Evolutionary conservation across 2,797 vertebrate species (phyloP), one percentile per base, ranked within the genome.

Genomic region (Intellagama lesueurii): DNA sequence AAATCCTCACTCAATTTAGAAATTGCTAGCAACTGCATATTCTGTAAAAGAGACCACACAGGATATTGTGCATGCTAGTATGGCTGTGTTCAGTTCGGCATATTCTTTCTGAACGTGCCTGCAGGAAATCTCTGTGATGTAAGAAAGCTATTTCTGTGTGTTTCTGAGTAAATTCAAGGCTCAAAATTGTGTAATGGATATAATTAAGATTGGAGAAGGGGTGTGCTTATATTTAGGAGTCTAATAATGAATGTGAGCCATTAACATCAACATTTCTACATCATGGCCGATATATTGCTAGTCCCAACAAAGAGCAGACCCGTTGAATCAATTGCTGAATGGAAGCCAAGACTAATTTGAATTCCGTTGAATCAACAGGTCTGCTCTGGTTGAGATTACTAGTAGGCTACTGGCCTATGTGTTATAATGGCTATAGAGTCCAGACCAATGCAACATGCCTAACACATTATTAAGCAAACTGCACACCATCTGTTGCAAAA

Each of bases 401-500:
- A 40, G 40, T 40, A 40, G 40, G 40, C 40, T 40, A 40, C 40
- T 40, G 40, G 40, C 40, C 40, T 40, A 40, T 40, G 40, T 40
- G 40, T 40, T 40, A 66, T 68, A 77, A 77, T 88, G 72, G 68
- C 60, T 69, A 32, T 60, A 60, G 64, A 84, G 84, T 84, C 78
- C 19, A 84, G 66, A 89, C 69, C 82, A 82, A 77, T 35, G 66
- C 64, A 84, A 78, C 12, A 28, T 78, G 81, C 75, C 81, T 49
- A 4, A 56, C 81, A 78, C 60, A 77, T 88, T 83, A 77, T 83
- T 88, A 68, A 88, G 68, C 72, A 83, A 83, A 83, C 69, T 77
- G 73, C 32, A 52, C 72, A 83, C 87, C 87, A 88, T 88, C 87
- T 88, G 73, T 72, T 84, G 32, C 78, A 32, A 47, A 84, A 84